Conservation (phyloP, 2,888 invertebrate genomes). For the Sussaba pulchella region DNA sequence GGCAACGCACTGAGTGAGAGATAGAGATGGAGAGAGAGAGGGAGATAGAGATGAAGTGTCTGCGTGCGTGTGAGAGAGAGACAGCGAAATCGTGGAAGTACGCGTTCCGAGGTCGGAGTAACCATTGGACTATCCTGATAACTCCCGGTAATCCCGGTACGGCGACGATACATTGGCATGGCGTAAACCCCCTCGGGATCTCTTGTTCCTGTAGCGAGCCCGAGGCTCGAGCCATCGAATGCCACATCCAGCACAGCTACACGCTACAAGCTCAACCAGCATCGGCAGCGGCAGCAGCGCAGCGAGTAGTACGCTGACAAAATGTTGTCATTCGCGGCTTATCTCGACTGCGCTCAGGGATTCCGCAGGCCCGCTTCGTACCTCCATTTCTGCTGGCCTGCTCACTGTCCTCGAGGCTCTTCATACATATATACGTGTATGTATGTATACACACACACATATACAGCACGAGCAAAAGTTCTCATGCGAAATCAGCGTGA, state of each 20-base stretch:
- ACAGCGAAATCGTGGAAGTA: constrained; percentile 59
- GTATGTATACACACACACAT: constrained; percentile 4
- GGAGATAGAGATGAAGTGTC: constrained; percentile 16
- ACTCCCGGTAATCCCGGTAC: constrained; percentile 67
- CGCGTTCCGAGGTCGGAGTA: constrained; percentile 61
- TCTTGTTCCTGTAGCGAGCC: constrained; percentile 56
- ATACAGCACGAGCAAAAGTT: constrained; percentile 22
- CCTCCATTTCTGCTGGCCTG: constrained; percentile 28
- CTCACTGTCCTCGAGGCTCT: constrained; percentile 18
- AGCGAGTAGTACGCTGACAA: constrained; percentile 69
- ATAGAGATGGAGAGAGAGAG: background rate
- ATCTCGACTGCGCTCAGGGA: constrained; percentile 71
- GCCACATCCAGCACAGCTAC: constrained; percentile 59
- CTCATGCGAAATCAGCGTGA: constrained; percentile 55
- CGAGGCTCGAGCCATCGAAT: constrained; percentile 57
- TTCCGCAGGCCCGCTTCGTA: constrained; percentile 57
- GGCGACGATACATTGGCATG: constrained; percentile 68
- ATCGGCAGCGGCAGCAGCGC: constrained; percentile 11
- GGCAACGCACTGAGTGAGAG: constrained; percentile 1
- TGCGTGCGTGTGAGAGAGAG: no score
- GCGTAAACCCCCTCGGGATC: constrained; percentile 62
- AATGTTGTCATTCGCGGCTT: constrained; percentile 76
- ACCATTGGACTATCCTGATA: constrained; percentile 69
- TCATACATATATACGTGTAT: background rate
- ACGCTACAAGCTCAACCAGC: constrained; percentile 8